Conservation (phyloP, 2,888 invertebrate genomes). For the Eilema sororculum region DNA sequence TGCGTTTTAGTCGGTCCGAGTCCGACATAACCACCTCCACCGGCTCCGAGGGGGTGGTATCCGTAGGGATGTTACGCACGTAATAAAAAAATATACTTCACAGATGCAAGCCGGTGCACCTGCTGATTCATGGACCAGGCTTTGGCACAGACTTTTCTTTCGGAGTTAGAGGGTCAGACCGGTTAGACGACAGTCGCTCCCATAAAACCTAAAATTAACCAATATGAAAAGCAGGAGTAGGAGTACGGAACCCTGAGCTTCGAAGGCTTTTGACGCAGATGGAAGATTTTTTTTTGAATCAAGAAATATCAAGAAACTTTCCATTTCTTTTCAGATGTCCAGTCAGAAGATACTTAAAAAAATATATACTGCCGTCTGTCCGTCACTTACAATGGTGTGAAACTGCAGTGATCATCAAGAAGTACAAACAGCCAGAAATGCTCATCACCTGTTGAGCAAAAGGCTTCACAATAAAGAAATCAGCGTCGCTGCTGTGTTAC, state of each 20-base stretch:
- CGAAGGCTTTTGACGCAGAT: neutral
- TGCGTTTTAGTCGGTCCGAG: too few relatives aligned
- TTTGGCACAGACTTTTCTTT: neutral
- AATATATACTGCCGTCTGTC: neutral
- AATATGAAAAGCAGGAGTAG: neutral
- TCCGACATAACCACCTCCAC: too few relatives aligned
- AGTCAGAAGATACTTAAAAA: neutral
- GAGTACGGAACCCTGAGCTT: neutral
- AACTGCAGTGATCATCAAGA: conserved; percentile 10
- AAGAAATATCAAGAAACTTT: neutral
- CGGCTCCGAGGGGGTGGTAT: too few relatives aligned
- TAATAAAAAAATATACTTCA: too few relatives aligned
- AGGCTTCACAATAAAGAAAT: conserved; percentile 77
- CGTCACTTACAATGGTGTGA: conserved; percentile 21
- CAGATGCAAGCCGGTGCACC: neutral
- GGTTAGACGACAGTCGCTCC: neutral
- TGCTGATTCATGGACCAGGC: neutral
- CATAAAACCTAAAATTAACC: neutral
- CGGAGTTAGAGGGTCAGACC: too few relatives aligned
- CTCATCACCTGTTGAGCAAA: conserved; percentile 31
- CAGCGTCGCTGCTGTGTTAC: conserved; percentile 76
- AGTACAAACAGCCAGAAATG: conserved; percentile 31
- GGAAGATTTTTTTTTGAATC: neutral
- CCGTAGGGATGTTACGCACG: too few relatives aligned
- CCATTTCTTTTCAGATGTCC: conserved; percentile 30